A percentile compares a stretch with the other conserved stretches of the same genome.
phyloP scores from a whole-genome alignment of 2,797 vertebrate species.

The Molossus alvarezi region DNA sequence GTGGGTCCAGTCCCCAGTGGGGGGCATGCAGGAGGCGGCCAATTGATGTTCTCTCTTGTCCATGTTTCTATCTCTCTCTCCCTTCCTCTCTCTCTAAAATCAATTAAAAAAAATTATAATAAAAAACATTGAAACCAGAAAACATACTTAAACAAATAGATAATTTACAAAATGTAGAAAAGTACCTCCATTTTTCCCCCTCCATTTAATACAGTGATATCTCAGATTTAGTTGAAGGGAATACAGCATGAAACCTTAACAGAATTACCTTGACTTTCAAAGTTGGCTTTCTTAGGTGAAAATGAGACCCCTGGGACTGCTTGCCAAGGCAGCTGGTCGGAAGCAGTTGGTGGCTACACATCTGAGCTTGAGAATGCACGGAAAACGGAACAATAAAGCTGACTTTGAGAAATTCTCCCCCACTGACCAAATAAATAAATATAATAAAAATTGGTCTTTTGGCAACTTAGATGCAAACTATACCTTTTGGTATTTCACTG shows the following conservation, averaged over 20 bases:
- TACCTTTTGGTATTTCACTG: slow-evolving; percentile 66
- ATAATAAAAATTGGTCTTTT: slow-evolving; percentile 72
- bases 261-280: slow-evolving; percentile 87
- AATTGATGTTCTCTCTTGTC: too few species aligned
- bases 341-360: slow-evolving; percentile 78
- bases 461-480: slow-evolving; percentile 74
- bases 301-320: slow-evolving; percentile 77
- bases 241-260: slow-evolving; percentile 82
- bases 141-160: slow-evolving; percentile 74
- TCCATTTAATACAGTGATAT: slow-evolving; percentile 81
- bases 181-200: slow-evolving; percentile 78
- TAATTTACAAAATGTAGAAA: slow-evolving; percentile 77
- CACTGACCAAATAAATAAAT: slow-evolving; percentile 76
- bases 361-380: slow-evolving; percentile 86
- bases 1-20: too few species aligned
- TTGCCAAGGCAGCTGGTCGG: slow-evolving; percentile 83
- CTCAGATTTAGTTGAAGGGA: slow-evolving; percentile 80
- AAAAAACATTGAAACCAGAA: slow-evolving; percentile 66
- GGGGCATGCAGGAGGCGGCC: too few species aligned
- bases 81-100: too few species aligned
- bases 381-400: slow-evolving; percentile 88
- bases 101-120: too few species aligned
- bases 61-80: too few species aligned
- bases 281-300: slow-evolving; percentile 79
- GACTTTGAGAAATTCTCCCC: slow-evolving; percentile 85